Base-by-base conservation (phyloP, 1,140 invertebrate genomes). In the Pseudoatta argentina region DNA sequence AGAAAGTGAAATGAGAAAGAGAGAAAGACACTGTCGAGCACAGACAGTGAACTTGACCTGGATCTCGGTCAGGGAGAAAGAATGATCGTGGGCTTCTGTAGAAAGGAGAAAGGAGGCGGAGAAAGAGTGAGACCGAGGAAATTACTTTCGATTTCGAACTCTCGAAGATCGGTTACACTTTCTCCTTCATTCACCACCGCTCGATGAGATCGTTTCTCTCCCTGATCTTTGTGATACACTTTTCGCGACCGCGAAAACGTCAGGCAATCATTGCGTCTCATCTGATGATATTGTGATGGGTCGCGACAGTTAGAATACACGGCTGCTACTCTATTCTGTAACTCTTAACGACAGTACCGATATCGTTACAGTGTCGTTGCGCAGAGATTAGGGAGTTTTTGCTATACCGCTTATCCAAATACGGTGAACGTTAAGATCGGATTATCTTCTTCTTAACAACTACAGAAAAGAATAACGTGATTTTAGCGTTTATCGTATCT, bases 21-120 rank as follows among this genome's bases (percentile, higher is more conserved):
- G 86, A 87, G 83, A 87, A 89, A 87, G 85, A 87, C 76, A 81
- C 55, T 39, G 86, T 87, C 64, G 87, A 88, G 87, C 81, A 78
- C 85, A 88, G 86, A 87, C 91, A 85, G 88, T 90, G 92, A 93
- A 93, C 92, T 93, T 93, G 92, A 93, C 92, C 92, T 89, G 91
- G 89, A 93, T 93, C 81, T 72, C 88, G 73, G 73, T 66, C 88
- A 88, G 86, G 89, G 91, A 93, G 92, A 93, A 93, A 93, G 91
- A 93, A 93, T 93, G 67, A 87, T 90, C 89, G 89, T 78, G 67
- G 86, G 67, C 89, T 85, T 72, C 82, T 79, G 87, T 85, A 77
- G 87, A 93, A 93, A 88, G 90, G 92, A 90, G 91, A 91, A 92
- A 93, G 91, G 87, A 89, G 86, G 77, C 55, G 64, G 59, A 78